These are phyloP conservation scores for Cervus canadensis DNA, from an alignment of 2,113 vertebrate genomes.

Conservation along the genomic window DNA sequence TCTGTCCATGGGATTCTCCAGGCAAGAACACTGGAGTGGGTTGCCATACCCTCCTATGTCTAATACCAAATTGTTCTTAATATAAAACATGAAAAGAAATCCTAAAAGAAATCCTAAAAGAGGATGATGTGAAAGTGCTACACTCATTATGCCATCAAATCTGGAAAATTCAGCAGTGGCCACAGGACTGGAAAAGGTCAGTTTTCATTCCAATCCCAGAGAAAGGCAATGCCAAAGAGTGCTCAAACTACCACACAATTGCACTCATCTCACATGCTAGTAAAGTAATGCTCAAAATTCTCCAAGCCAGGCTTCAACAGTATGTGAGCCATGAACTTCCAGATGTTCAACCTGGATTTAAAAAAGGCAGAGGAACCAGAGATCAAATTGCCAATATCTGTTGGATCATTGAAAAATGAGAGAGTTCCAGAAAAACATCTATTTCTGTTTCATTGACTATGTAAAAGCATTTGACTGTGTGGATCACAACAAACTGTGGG, in stretches of 20 bases:
- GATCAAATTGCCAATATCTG: not conserved
- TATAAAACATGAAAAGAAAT: not conserved
- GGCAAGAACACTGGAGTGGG: not conserved
- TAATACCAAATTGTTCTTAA: conserved; percentile 8
- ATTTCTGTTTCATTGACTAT: not conserved
- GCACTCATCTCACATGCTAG: not conserved
- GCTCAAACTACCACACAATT: not conserved
- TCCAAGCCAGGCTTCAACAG: not conserved
- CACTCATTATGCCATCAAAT: not conserved
- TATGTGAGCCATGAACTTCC: not conserved
- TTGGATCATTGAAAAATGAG: accelerated
- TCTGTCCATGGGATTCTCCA: not conserved
- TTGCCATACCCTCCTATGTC: not conserved
- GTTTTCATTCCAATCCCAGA: not conserved
- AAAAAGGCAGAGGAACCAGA: not conserved
- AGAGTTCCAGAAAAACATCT: not conserved
- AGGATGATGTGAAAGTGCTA: not conserved
- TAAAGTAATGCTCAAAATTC: not conserved
- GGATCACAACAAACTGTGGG: not conserved
- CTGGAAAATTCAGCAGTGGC: not conserved
- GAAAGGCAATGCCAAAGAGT: not conserved
- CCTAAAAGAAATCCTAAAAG: not conserved
- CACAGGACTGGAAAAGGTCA: not conserved
- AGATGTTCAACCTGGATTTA: not conserved
- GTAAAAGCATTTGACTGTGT: not conserved